Percentiles rank a stretch among this genome's conserved stretches.
Conservation (phyloP, 2,113 vertebrate species). For the Entelurus aequoreus region DNA sequence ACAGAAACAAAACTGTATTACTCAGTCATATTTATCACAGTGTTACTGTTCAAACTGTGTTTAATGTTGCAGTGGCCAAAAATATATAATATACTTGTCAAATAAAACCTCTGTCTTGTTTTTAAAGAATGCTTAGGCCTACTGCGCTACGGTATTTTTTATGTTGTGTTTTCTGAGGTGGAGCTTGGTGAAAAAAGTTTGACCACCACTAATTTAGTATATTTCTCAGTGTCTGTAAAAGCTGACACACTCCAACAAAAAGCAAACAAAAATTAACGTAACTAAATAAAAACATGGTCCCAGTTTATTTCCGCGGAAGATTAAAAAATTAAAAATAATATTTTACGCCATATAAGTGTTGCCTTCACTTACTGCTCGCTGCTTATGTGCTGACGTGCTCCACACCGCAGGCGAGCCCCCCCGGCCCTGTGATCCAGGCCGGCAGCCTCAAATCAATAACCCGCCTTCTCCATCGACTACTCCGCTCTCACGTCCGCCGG, state of each 20-base stretch:
- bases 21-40: too few species aligned
- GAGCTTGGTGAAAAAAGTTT: too few species aligned
- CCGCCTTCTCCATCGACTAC: background rate
- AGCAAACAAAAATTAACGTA: background rate
- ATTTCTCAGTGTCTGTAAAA: background rate
- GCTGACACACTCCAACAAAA: background rate
- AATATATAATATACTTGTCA: too few species aligned
- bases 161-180: too few species aligned
- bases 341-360: background rate
- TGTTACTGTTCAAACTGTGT: too few species aligned
- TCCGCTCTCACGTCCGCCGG: background rate
- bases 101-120: too few species aligned
- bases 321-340: background rate
- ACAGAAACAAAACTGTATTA: too few species aligned
- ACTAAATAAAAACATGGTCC: background rate
- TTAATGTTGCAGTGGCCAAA: too few species aligned
- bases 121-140: too few species aligned
- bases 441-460: conserved; percentile 28
- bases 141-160: too few species aligned
- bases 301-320: background rate
- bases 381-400: conserved; percentile 59
- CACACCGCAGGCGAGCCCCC: conserved; percentile 8
- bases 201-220: too few species aligned
- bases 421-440: conserved; percentile 46
- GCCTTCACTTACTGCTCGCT: conserved; percentile 48